Evolutionary conservation across 2,888 invertebrate genomes (phyloP), one percentile per base, ranked within the genome.

Genomic region (Heliconius sara): DNA sequence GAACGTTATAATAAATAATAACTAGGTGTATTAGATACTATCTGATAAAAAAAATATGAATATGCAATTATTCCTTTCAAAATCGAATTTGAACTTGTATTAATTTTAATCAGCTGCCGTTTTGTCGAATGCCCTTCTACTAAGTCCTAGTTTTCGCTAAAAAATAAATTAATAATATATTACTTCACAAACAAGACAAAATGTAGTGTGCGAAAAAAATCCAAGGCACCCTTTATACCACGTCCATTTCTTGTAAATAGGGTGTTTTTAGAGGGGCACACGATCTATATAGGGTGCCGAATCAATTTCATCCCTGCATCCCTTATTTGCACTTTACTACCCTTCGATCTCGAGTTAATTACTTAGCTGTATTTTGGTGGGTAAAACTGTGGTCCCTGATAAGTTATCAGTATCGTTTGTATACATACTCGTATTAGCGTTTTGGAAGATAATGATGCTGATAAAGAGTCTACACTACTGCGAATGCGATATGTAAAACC

Each of bases 231-330:
- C 76, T 77, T 74, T 30, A 71, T 75, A 30, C 19, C 47, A 6
- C 34, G 39, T 30, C 68, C 77, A 81, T 78, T 80, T 80, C 73
- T 71, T 80, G 77, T 9, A 87, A 60, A n/a, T 85, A 76, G 79
- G 68, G 79, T 80, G 79, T 63, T 75, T 74, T 43, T 57, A 70
- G n/a, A 75, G 79, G 83, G 82, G 78, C 77, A 66, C 25, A 72
- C 77, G 79, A 84, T 83, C 79, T 80, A 83, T 84, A 78, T 76
- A 79, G 83, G 81, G 80, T 80, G 34, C 22, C 12, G 25, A 83
- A 83, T 82, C 82, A 83, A 83, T 83, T 84, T 73, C 71, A 77
- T 79, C 75, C 70, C 66, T 65, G 47, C 72, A 66, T 63, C 76
- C 52, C 47, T 63, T 81, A 67, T 82, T 82, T 83, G 82, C 73